phyloP scores from a whole-genome alignment of 2,113 vertebrate genomes.

The Polypterus bichir region DNA sequence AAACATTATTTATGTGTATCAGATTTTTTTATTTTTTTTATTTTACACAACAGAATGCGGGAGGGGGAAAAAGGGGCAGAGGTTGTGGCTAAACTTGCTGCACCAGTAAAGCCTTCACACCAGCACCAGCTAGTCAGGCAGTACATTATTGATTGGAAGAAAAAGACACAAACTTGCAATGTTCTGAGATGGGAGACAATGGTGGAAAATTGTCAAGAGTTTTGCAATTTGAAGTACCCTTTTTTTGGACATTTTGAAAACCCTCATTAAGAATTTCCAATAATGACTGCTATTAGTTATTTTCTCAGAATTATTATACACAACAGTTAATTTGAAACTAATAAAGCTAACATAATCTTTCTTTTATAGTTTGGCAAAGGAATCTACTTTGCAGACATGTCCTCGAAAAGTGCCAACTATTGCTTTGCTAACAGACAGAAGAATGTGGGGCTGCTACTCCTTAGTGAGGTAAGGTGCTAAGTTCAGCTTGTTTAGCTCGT shows the following conservation, averaged over 20 bases:
- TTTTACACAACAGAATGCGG: too few species aligned
- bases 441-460: constrained; percentile 55
- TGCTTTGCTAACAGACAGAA: constrained; percentile 62
- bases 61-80: too few species aligned
- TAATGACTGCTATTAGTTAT: not conserved
- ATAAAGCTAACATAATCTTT: too few species aligned
- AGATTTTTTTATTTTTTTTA: too few species aligned
- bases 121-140: not conserved
- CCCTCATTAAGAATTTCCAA: not conserved
- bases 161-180: not conserved
- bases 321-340: too few species aligned
- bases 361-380: constrained; percentile 74
- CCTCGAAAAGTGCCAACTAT: constrained; percentile 85
- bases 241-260: too few species aligned
- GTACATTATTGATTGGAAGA: not conserved
- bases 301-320: not conserved
- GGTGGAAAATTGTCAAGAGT: too few species aligned
- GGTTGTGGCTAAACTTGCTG: too few species aligned
- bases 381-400: constrained; percentile 87
- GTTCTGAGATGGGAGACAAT: not conserved
- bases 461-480: constrained; percentile 60
- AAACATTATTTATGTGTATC: too few species aligned
- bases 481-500: not conserved
- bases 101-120: not conserved
- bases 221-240: too few species aligned